Conservation (phyloP, 1,140 invertebrate genomes). For the Papilio polytes region DNA sequence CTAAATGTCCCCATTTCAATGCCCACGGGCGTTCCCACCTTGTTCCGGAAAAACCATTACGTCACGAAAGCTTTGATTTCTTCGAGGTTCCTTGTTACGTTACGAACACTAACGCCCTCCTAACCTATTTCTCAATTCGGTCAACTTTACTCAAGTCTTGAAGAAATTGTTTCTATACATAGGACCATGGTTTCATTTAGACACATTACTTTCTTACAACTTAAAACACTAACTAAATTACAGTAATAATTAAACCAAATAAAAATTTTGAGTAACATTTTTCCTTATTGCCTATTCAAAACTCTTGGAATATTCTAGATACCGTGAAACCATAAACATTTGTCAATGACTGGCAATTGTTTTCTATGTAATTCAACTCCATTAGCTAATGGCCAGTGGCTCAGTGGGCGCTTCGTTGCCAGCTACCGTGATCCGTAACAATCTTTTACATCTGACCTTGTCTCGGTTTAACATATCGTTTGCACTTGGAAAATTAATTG, state of each 20-base stretch:
- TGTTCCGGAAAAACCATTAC: slow-evolving; percentile 18
- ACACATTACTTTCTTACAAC: no score
- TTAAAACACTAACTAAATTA: no score
- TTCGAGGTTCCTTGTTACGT: neutral
- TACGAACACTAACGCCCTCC: neutral
- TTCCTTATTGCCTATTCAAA: neutral
- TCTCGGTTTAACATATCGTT: slow-evolving; percentile 4
- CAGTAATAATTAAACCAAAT: no score
- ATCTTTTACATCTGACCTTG: slow-evolving; percentile 23
- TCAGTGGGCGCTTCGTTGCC: neutral
- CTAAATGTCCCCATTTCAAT: slow-evolving; percentile 7
- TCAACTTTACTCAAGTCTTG: neutral
- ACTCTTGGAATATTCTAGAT: neutral
- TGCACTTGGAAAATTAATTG: neutral
- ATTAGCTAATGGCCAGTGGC: neutral
- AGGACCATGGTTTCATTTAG: neutral
- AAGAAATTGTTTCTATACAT: neutral
- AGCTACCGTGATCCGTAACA: neutral
- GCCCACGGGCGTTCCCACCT: slow-evolving; percentile 6
- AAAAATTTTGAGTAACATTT: no score
- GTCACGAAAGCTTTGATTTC: slow-evolving; percentile 16
- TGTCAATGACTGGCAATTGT: slow-evolving; percentile 1
- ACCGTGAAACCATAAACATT: neutral
- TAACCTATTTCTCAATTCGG: neutral
- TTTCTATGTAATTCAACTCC: neutral